Conservation (phyloP, 2,888 invertebrate species). For the Hypolimnas misippus region DNA sequence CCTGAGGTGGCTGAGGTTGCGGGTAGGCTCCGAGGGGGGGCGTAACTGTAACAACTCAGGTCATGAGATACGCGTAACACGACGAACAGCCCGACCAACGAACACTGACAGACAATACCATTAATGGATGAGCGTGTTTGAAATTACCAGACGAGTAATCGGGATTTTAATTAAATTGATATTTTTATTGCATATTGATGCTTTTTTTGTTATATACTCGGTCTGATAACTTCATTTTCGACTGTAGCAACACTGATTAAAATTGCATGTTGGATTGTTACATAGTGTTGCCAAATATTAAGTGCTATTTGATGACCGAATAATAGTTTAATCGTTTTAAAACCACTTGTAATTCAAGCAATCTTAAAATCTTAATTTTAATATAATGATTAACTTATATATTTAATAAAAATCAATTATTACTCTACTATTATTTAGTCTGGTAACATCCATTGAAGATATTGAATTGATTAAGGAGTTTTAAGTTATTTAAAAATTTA, state of each 20-base stretch:
- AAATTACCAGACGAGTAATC: slow-evolving; percentile 15
- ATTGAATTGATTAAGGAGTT: not conserved
- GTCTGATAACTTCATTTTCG: slow-evolving; percentile 26
- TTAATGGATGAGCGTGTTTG: slow-evolving; percentile 19
- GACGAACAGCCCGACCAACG: slow-evolving; percentile 37
- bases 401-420: not conserved
- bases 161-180: too few species aligned
- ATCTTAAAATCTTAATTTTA: not conserved
- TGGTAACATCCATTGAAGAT: slow-evolving; percentile 37
- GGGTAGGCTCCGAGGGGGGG: slow-evolving; percentile 84
- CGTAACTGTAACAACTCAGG: slow-evolving; percentile 77
- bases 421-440: slow-evolving; percentile 32
- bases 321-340: slow-evolving; percentile 18
- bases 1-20: slow-evolving; percentile 84
- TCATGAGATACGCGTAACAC: slow-evolving; percentile 44
- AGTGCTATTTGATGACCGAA: slow-evolving; percentile 34
- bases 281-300: slow-evolving; percentile 39
- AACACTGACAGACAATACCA: slow-evolving; percentile 39
- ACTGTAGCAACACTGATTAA: slow-evolving; percentile 37
- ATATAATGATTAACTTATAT: not conserved
- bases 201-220: not conserved
- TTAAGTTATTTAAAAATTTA: not conserved
- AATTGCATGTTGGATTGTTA: slow-evolving; percentile 37
- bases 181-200: not conserved
- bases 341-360: not conserved